Evolutionary conservation across 2,797 vertebrate genomes (phyloP).

Genomic region (Emys orbicularis): DNA sequence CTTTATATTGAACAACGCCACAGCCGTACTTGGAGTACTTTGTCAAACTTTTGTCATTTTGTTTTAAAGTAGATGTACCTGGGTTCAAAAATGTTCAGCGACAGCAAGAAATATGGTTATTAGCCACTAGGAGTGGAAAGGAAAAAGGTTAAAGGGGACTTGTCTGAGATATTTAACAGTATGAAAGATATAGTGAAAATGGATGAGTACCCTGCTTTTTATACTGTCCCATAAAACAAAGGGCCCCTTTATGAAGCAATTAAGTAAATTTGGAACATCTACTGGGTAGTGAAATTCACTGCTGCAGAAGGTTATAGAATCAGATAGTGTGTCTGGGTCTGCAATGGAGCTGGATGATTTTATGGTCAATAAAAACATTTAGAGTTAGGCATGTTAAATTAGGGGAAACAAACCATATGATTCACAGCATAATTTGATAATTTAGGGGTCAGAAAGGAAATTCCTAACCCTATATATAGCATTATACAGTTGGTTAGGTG

Average conservation of each 20-base stretch:
- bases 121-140: not conserved
- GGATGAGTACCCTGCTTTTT: not conserved
- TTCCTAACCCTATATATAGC: not conserved
- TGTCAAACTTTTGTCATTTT: not conserved
- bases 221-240: not conserved
- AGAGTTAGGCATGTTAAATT: not conserved
- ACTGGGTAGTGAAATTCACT: not conserved
- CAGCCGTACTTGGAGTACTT: not conserved
- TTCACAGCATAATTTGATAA: not conserved
- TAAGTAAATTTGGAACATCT: not conserved
- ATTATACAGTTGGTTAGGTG: accelerated
- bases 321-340: not conserved
- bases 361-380: not conserved
- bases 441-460: not conserved
- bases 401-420: not conserved
- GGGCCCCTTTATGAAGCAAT: not conserved
- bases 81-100: not conserved
- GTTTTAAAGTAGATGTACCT: not conserved
- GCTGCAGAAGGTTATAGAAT: not conserved
- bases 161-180: not conserved
- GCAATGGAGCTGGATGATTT: not conserved
- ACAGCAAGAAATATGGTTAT: not conserved
- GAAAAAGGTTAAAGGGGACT: not conserved
- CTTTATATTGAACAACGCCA: not conserved
- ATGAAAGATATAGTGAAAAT: not conserved